phyloP scores from a whole-genome alignment of 2,113 vertebrate genomes.

The Naja naja region DNA sequence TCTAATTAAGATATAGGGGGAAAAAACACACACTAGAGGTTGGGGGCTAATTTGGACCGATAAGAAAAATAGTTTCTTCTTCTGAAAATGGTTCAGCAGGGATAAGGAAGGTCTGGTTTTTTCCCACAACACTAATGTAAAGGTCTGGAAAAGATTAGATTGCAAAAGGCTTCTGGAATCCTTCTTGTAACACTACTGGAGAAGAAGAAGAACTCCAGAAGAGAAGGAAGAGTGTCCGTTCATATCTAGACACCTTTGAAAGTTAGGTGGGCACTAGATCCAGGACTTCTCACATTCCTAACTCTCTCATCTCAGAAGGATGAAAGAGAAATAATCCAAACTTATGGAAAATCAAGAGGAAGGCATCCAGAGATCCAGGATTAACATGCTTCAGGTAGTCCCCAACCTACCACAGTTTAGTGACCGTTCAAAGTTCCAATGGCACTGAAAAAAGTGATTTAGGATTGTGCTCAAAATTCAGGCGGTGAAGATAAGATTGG shows the following conservation, averaged over 20 bases:
- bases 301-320: background rate
- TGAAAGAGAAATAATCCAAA: background rate
- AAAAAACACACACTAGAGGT: too few relatives aligned
- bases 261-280: background rate
- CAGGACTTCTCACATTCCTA: background rate
- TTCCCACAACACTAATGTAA: background rate
- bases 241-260: background rate
- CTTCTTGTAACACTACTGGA: background rate
- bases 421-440: background rate
- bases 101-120: background rate
- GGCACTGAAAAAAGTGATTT: background rate
- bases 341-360: background rate
- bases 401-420: background rate
- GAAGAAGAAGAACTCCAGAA: too few relatives aligned
- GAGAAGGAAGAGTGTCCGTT: background rate
- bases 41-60: background rate
- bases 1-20: background rate
- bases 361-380: background rate
- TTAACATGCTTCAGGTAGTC: background rate
- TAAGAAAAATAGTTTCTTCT: background rate
- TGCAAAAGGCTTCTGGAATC: background rate
- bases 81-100: background rate
- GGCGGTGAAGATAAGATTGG: background rate
- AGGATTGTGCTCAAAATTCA: background rate
- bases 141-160: background rate